Evolutionary conservation across 2,113 vertebrate species (phyloP), one percentile per base, ranked within the genome.

Genomic region (Alaudala cheleensis): DNA sequence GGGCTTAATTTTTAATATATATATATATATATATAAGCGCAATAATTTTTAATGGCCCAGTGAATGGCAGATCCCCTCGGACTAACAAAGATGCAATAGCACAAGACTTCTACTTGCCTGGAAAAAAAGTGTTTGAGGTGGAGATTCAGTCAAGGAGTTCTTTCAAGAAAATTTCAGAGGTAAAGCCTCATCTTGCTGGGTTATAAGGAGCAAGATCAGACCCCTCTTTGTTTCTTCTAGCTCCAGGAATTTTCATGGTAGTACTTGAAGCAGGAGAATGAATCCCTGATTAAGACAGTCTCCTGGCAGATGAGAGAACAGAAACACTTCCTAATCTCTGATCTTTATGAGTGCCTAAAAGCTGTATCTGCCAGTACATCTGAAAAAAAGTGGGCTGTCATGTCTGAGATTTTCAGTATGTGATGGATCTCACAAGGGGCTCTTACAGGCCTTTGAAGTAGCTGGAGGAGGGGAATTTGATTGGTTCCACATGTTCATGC

Each of bases 361-460:
- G 60, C 87, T 87, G 31, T 5, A 3, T 67, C 70, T 92, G 62
- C 26, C 33, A 15, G 37, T 77, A 47, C 17, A 14, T 74, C 44
- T 91, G 76, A 86, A 83, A 88, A 88, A 67, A 92, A 93, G 62
- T 64, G 42, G 24, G 14, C 40, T 56, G 37, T 93, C 50, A 12
- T 72, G 79, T 58, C 54, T 69, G 47, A 83, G 45, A 33, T 28
- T 94, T 85, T 86, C 80, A 62, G 47, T 77, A 5, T 26, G 11
- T 42, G 47, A 23, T 86, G 12, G 54, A 54, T 90, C 77, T 93
- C 16, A 2, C 33, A 42, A 90, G 34, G 14, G 67, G 29, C n/a
- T 86, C 56, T 47, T 80, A 23, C 15, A 33, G 42, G 45, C 58
- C 50, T 96, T 80, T 93, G 86, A 93, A 83, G 88, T 94, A 78